phyloP scores from a whole-genome alignment of 2,113 vertebrate species.

The Oplegnathus fasciatus region DNA sequence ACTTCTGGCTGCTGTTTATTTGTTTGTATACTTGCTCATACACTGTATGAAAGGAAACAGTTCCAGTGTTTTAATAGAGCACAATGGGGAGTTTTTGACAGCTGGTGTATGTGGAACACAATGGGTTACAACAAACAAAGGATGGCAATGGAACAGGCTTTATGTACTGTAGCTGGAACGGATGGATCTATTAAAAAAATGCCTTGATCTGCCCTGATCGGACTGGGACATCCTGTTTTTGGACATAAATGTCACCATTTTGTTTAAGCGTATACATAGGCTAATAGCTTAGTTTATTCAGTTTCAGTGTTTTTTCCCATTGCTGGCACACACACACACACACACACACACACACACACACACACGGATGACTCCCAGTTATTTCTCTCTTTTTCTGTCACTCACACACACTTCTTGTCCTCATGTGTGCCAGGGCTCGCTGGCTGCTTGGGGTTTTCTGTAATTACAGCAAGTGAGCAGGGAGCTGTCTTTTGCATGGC shows the following conservation, averaged over 20 bases:
- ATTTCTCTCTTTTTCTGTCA: conserved; percentile 29
- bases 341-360: conserved; percentile 6
- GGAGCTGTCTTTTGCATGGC: conserved; percentile 86
- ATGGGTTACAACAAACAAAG: conserved; percentile 56
- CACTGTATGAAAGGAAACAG: conserved; percentile 17
- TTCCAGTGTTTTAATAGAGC: conserved; percentile 34
- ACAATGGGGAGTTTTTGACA: conserved; percentile 47
- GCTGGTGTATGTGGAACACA: conserved; percentile 53
- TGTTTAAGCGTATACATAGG: conserved; percentile 6
- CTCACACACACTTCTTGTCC: conserved; percentile 53
- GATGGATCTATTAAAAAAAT: conserved; percentile 15
- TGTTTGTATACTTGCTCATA: conserved; percentile 41
- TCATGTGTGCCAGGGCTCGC: conserved; percentile 62
- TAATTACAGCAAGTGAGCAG: conserved; percentile 87
- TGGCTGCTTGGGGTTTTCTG: conserved; percentile 75
- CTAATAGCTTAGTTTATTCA: conserved; percentile 30
- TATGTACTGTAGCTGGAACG: conserved; percentile 7
- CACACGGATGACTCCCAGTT: background rate
- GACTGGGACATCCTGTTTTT: conserved; percentile 26
- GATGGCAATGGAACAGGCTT: conserved; percentile 15
- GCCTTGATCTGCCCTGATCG: conserved; percentile 21
- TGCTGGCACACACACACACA: background rate
- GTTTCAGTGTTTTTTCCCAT: background rate
- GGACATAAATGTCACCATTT: conserved; percentile 16
- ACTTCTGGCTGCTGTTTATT: conserved; percentile 40